Conservation (phyloP, 2,797 vertebrate species). For the Phalanger gymnotis region DNA sequence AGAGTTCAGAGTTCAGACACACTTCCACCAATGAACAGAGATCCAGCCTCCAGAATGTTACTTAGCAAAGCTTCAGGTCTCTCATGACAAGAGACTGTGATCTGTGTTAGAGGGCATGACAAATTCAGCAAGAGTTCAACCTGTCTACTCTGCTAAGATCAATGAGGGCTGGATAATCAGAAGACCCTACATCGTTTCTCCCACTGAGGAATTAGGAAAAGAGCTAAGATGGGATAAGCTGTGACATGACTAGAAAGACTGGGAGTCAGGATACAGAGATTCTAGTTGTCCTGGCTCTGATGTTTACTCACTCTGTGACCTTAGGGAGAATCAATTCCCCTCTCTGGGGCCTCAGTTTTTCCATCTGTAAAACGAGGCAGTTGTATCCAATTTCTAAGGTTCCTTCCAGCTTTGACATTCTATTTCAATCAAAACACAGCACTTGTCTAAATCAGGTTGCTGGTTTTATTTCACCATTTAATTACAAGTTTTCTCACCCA, state of each 20-base stretch:
- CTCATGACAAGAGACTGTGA: background rate
- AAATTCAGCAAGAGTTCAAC: background rate
- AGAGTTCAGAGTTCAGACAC: background rate
- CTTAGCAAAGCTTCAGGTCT: background rate
- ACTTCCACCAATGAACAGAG: background rate
- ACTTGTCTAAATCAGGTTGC: background rate
- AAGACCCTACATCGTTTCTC: background rate
- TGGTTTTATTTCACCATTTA: background rate
- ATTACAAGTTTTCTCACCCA: background rate
- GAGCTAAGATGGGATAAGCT: background rate
- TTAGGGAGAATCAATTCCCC: constrained; percentile 24
- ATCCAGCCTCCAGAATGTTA: background rate
- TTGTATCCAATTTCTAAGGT: background rate
- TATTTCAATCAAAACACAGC: background rate
- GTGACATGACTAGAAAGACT: background rate
- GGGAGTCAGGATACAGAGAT: background rate
- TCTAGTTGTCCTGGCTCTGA: background rate
- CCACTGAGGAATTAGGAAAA: background rate
- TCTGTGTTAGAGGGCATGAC: background rate
- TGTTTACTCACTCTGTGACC: constrained; percentile 32
- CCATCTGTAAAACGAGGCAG: background rate
- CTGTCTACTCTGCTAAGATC: background rate
- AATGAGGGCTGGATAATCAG: background rate
- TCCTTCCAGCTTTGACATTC: background rate
- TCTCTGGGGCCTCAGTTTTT: background rate